Evolutionary conservation across 1,140 invertebrate species (phyloP).

Genomic region (Brachionus angularis): DNA sequence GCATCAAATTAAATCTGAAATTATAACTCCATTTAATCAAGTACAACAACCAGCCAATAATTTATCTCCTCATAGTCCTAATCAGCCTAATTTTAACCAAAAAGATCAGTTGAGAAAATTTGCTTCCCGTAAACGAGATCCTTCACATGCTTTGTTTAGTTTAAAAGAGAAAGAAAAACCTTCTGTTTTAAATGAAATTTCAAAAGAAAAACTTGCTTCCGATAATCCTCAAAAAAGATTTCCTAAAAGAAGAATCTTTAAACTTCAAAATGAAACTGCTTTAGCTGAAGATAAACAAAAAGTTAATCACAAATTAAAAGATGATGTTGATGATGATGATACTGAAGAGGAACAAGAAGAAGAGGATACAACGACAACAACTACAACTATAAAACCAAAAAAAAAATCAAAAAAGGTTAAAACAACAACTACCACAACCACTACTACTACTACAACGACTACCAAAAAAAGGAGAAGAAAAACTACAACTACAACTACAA

Average conservation of each 20-base stretch:
- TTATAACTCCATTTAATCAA: not conserved
- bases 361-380: not conserved
- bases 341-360: not conserved
- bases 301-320: too few species aligned
- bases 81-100: too few species aligned
- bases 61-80: too few species aligned
- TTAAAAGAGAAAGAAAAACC: constrained; percentile 32
- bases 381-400: too few species aligned
- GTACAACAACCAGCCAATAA: not conserved
- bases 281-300: too few species aligned
- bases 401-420: not conserved
- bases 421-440: not conserved
- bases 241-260: constrained; percentile 6
- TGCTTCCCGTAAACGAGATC: not conserved
- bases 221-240: not conserved
- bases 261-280: constrained; percentile 1
- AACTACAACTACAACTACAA: not conserved
- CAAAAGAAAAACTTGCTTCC: not conserved
- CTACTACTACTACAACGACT: too few species aligned
- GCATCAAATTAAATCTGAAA: not conserved
- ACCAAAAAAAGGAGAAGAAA: not conserved
- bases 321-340: too few species aligned
- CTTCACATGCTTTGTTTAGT: constrained; percentile 6
- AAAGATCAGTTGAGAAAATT: constrained; percentile 16
- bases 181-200: too few species aligned